phyloP scores from a whole-genome alignment of 2,113 vertebrate genomes.

The Sander lucioperca region DNA sequence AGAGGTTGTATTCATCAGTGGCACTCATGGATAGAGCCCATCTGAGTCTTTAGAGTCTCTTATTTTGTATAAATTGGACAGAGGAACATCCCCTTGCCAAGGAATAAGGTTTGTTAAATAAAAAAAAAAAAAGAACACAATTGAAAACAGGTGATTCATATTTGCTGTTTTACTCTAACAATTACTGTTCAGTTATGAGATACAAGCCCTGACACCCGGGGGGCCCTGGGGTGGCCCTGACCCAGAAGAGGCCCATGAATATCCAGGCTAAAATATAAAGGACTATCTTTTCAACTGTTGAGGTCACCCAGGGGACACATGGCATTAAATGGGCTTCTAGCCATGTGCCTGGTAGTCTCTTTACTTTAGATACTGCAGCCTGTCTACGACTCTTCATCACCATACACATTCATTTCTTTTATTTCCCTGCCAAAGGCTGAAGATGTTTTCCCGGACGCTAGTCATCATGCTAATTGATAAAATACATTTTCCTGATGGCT shows the following conservation, averaged over 20 bases:
- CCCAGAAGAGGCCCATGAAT: constrained; percentile 15
- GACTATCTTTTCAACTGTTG: constrained; percentile 50
- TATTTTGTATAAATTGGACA: not conserved
- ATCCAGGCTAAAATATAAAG: constrained; percentile 47
- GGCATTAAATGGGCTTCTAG: constrained; percentile 31
- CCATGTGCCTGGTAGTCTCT: not conserved
- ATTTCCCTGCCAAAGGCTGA: constrained; percentile 8
- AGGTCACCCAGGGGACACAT: constrained; percentile 49
- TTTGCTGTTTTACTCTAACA: constrained; percentile 16
- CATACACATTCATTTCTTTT: constrained; percentile 20
- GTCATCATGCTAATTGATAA: constrained; percentile 54
- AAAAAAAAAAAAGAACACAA: not conserved
- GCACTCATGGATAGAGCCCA: not conserved
- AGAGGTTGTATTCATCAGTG: not conserved
- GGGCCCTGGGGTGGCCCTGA: constrained; percentile 12
- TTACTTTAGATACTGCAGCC: constrained; percentile 13
- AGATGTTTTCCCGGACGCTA: constrained; percentile 35
- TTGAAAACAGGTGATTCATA: not conserved
- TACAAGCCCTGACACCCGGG: not conserved
- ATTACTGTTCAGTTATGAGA: constrained; percentile 11
- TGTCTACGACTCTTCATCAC: constrained; percentile 23
- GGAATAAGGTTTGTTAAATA: not conserved
- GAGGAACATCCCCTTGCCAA: not conserved
- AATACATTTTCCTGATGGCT: constrained; percentile 52
- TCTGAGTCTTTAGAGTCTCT: not conserved